A percentile compares a stretch with the other conserved stretches of the same genome.
phyloP scores from a whole-genome alignment of 2,797 vertebrate genomes.

The Siniperca undulata region DNA sequence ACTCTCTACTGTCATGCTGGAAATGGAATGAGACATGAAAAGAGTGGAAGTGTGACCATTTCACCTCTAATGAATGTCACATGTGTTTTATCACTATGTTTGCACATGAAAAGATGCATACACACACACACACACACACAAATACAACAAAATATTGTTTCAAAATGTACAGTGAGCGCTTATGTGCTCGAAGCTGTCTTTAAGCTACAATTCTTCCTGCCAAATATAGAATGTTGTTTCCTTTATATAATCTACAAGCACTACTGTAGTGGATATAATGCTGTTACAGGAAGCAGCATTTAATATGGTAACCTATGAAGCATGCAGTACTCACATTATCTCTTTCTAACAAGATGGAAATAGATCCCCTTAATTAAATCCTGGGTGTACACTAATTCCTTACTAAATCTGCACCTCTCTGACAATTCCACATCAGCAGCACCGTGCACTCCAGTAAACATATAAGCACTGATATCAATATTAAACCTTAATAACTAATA shows the following conservation, averaged over 20 bases:
- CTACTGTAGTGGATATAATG: constrained; percentile 57
- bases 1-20: constrained; percentile 67
- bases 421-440: constrained; percentile 80
- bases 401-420: constrained; percentile 80
- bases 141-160: background rate
- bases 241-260: constrained; percentile 49
- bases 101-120: constrained; percentile 2
- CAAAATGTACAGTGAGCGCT: background rate
- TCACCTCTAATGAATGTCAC: constrained; percentile 30
- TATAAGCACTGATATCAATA: constrained; percentile 82
- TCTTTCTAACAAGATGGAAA: constrained; percentile 85
- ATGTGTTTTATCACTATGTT: background rate
- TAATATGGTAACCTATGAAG: constrained; percentile 79
- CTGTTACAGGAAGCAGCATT: constrained; percentile 69
- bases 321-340: constrained; percentile 78
- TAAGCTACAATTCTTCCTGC: constrained; percentile 3
- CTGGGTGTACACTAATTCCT: constrained; percentile 83
- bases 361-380: constrained; percentile 85
- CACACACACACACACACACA: background rate
- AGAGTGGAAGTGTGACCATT: constrained; percentile 50
- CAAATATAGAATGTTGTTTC: constrained; percentile 36
- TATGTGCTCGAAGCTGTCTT: background rate
- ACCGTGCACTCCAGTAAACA: constrained; percentile 76
- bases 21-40: constrained; percentile 63
- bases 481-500: constrained; percentile 86